Percentiles rank a stretch among this genome's conserved stretches.
phyloP scores from a whole-genome alignment of 2,888 invertebrate genomes.

The Orthonevra nobilis region DNA sequence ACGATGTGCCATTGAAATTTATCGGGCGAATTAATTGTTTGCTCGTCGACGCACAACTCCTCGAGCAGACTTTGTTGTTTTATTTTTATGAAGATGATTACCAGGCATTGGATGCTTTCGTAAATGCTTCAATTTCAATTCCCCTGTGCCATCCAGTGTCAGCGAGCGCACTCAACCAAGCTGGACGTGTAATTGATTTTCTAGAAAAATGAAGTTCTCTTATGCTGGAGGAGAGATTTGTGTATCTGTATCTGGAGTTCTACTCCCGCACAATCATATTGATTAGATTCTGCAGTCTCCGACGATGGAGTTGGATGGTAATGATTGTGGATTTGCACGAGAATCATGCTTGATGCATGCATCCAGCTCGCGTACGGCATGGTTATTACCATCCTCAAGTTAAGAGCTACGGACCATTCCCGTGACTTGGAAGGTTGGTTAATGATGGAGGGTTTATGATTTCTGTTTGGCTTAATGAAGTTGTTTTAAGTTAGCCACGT shows the following conservation, averaged over 20 bases:
- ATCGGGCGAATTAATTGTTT: conserved; percentile 67
- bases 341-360: conserved; percentile 42
- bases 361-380: conserved; percentile 4
- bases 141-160: conserved; percentile 6
- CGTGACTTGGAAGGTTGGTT: conserved; percentile 8
- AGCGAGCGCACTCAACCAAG: conserved; percentile 50
- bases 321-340: conserved; percentile 52
- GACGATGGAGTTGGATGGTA: conserved; percentile 42
- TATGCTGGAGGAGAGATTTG: not conserved
- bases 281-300: conserved; percentile 51
- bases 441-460: conserved; percentile 21
- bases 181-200: conserved; percentile 67
- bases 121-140: conserved; percentile 1
- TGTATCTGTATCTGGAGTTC: not conserved
- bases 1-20: conserved; percentile 69
- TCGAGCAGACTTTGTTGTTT: conserved; percentile 39
- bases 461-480: conserved; percentile 64
- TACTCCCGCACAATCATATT: conserved; percentile 22
- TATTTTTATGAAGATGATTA: conserved; percentile 38
- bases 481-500: conserved; percentile 57
- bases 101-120: conserved; percentile 26
- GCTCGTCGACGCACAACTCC: conserved; percentile 57
- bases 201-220: conserved; percentile 44
- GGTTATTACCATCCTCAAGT: conserved; percentile 53
- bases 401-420: conserved; percentile 49